Evolutionary conservation across 1,140 invertebrate species (phyloP).

Genomic region (Chelonus insularis): DNA sequence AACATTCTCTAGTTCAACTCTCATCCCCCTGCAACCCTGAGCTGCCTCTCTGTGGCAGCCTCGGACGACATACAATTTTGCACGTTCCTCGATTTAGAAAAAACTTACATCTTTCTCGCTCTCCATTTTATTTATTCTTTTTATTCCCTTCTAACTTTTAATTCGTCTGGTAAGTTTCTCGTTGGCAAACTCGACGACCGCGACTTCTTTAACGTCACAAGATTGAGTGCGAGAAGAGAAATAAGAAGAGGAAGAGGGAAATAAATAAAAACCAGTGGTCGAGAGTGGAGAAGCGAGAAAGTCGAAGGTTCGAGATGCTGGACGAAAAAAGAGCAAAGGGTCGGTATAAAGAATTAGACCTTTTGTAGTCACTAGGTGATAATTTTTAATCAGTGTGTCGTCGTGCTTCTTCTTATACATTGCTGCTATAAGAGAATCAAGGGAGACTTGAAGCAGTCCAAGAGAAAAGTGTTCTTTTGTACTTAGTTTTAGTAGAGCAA

Average conservation of each 20-base stretch:
- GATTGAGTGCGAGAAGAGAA: slow-evolving; percentile 32
- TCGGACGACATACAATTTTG: too few relatives aligned
- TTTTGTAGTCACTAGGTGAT: slow-evolving; percentile 48
- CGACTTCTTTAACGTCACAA: slow-evolving; percentile 18
- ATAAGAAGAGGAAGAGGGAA: slow-evolving; percentile 32
- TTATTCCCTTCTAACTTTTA: slow-evolving; percentile 37
- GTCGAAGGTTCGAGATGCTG: not conserved
- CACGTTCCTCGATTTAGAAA: not conserved
- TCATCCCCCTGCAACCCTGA: not conserved
- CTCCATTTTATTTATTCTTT: not conserved
- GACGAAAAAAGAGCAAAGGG: slow-evolving; percentile 10
- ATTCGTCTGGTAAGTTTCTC: slow-evolving; percentile 43
- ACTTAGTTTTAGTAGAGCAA: not conserved
- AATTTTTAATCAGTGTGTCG: slow-evolving; percentile 50
- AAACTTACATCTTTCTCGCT: not conserved
- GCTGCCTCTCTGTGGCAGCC: too few relatives aligned
- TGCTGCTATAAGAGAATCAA: too few relatives aligned
- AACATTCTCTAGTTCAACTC: not conserved
- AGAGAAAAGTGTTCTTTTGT: too few relatives aligned
- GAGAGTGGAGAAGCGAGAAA: slow-evolving; percentile 14
- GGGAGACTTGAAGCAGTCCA: slow-evolving; percentile 34
- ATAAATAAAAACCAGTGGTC: slow-evolving; percentile 18
- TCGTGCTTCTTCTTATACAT: slow-evolving; percentile 11
- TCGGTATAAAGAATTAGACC: slow-evolving; percentile 29
- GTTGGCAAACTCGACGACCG: slow-evolving; percentile 26